Evolutionary conservation across 2,888 invertebrate species (phyloP).

Genomic region (Tetragnatha montana): DNA sequence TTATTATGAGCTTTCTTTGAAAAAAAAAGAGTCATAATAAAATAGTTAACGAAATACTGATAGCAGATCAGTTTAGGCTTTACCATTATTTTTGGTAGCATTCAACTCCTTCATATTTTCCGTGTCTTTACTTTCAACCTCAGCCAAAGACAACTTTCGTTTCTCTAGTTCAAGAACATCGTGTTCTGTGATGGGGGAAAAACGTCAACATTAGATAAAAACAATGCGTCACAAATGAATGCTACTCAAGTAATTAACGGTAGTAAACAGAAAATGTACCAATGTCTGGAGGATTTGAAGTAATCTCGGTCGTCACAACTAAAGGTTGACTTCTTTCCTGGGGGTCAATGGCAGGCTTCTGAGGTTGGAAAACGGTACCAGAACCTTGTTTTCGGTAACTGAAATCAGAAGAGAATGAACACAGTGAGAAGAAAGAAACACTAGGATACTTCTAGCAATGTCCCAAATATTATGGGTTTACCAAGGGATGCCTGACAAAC

Average conservation of each 20-base stretch:
- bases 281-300: constrained; percentile 34
- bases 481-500: too few species aligned
- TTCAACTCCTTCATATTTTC: constrained; percentile 66
- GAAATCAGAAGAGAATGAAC: constrained; percentile 11
- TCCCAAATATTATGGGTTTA: background rate
- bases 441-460: background rate
- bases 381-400: constrained; percentile 53
- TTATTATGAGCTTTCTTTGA: background rate
- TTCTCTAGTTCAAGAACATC: constrained; percentile 59
- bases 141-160: constrained; percentile 25
- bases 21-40: background rate
- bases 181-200: constrained; percentile 45
- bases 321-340: constrained; percentile 18
- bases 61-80: background rate
- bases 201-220: background rate
- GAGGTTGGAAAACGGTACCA: constrained; percentile 24
- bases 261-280: constrained; percentile 25
- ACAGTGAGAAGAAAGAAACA: background rate
- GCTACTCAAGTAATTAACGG: too few species aligned
- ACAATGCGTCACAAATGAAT: background rate
- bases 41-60: background rate
- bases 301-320: constrained; percentile 53
- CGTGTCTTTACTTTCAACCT: constrained; percentile 36
- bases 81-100: constrained; percentile 50
- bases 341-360: constrained; percentile 51